Conservation (phyloP, 2,797 vertebrate species). For the Buceros bicornis region DNA sequence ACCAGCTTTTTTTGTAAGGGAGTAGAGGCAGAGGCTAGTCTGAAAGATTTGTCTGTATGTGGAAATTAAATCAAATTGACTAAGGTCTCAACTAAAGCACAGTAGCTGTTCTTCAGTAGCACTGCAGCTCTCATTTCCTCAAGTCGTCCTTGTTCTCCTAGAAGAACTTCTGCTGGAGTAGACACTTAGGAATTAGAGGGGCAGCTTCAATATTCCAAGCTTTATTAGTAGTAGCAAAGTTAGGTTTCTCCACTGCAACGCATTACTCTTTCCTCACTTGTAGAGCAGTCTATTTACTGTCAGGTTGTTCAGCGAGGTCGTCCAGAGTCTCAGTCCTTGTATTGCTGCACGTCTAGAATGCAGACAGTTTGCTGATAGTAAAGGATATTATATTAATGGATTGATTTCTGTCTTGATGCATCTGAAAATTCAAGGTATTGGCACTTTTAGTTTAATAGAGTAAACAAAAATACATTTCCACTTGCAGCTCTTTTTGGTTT, state of each 20-base stretch:
- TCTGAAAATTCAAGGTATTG: background rate
- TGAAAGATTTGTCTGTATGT: background rate
- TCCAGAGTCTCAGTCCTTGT: background rate
- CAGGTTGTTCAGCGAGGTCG: background rate
- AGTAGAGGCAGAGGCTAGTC: background rate
- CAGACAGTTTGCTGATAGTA: background rate
- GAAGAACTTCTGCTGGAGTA: background rate
- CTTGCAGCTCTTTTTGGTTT: background rate
- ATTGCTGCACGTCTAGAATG: background rate
- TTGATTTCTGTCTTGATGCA: background rate
- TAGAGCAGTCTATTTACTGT: background rate
- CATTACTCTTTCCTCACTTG: background rate
- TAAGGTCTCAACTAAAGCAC: background rate
- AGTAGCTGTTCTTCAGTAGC: background rate
- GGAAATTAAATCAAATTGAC: background rate
- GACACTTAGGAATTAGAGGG: background rate
- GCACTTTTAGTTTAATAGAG: background rate
- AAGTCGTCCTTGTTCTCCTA: background rate
- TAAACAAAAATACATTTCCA: background rate
- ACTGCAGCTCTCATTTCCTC: background rate
- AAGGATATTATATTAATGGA: background rate
- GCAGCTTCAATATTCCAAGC: background rate
- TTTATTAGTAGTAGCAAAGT: too few species aligned
- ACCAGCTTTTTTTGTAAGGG: background rate
- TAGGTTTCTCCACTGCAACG: background rate